Percentiles rank a stretch among this genome's conserved stretches.
Evolutionary conservation across 2,113 vertebrate species (phyloP).

Genomic region (Dipodomys merriami): DNA sequence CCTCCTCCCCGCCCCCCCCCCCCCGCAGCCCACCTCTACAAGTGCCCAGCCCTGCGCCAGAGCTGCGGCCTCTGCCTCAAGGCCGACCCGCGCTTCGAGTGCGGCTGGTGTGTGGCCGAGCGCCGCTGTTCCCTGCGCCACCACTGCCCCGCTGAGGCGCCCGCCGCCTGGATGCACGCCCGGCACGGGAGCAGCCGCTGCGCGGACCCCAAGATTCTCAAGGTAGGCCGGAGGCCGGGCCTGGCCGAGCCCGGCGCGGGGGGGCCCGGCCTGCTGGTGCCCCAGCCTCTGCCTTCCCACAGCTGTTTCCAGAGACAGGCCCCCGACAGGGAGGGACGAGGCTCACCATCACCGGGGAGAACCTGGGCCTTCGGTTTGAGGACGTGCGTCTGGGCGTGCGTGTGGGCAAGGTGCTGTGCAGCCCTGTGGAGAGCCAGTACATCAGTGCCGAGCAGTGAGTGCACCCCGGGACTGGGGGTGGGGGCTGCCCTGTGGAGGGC

Average conservation of each 20-base stretch:
- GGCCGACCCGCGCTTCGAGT: constrained; percentile 96
- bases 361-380: constrained; percentile 97
- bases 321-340: constrained; percentile 96
- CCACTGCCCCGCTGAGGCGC: constrained; percentile 89
- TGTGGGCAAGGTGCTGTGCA: constrained; percentile 94
- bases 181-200: constrained; percentile 95
- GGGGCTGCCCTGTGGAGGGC: no score
- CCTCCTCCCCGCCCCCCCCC: fast-evolving
- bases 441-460: constrained; percentile 98
- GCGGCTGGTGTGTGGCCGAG: constrained; percentile 96
- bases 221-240: constrained; percentile 84
- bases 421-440: constrained; percentile 96
- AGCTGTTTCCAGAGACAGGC: constrained; percentile 95
- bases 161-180: constrained; percentile 95
- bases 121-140: constrained; percentile 95
- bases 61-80: constrained; percentile 99
- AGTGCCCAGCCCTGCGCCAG: constrained; percentile 95
- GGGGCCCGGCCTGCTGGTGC: fast-evolving
- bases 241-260: neutral
- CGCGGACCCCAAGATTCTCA: constrained; percentile 94
- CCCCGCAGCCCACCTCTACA: constrained; percentile 95
- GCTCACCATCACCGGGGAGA: constrained; percentile 96
- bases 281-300: constrained; percentile 38
- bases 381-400: constrained; percentile 92
- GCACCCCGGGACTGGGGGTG: neutral